Evolutionary conservation across 2,888 invertebrate species (phyloP), one percentile per base, ranked within the genome.

Genomic region (Melanophora roralis): DNA sequence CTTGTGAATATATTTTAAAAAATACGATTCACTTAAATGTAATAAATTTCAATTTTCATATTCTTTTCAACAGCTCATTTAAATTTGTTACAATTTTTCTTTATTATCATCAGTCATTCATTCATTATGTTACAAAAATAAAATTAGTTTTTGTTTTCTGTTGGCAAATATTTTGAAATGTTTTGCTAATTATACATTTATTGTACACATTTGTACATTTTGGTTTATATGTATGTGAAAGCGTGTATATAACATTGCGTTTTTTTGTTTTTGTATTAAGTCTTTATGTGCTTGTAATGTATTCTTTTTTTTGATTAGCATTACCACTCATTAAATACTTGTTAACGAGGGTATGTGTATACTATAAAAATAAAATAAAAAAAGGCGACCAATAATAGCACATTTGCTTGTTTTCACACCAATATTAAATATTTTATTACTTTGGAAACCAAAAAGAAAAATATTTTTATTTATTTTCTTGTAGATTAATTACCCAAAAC

Each of bases 331-430:
- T 43, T n/a, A 14, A 19, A 32, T 16, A 14, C 2, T 7, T 11
- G 6, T 9, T 6, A 34, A 11, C 40, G n/a, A 27, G 6, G 27
- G 3, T 5, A 40, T 40, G 32, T 53, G 14, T 11, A 16, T 34
- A 34, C 34, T 53, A 8, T 34, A 16, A 32, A 14, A 14, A 32
- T 3, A 34, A 34, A 14, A 34, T 34, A 7, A 5, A 45, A 14
- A 9, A 45, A 3, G 3, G 27, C 27, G 4, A 27, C 27, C 3
- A 40, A 23, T 0, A 60, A 27, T 14, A 43, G 43, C 32, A 67
- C 27, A 45, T n/a, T 27, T 67, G 67, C 19, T 40, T 19, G 47
- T 68, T 55, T 68, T 68, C 68, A 68, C 68, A 57, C 55, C 45
- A 55, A 14, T 36, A 57, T 68, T 55, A 57, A 68, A 57, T 68